These are phyloP conservation scores for Sander lucioperca DNA, from an alignment of 2,113 vertebrate species.

Conservation along the genomic window DNA sequence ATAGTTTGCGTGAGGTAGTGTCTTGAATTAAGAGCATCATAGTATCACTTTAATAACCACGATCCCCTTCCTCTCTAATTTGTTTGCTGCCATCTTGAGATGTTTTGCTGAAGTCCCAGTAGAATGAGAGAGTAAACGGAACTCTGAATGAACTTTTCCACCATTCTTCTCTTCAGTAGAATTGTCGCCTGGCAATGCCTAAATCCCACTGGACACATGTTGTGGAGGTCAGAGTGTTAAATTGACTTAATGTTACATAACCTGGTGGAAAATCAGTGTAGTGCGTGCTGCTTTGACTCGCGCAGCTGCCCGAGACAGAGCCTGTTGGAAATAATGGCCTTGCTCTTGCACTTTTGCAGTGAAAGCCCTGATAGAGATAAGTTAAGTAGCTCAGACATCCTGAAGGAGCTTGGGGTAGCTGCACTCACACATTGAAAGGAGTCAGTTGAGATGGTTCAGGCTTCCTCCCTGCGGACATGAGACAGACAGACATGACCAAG, in stretches of 20 bases:
- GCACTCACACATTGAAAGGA: neutral
- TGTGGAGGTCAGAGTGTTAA: neutral
- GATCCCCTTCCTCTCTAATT: neutral
- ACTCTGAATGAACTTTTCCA: neutral
- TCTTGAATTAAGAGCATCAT: neutral
- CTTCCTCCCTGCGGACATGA: neutral
- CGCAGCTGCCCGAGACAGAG: neutral
- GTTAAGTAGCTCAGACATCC: neutral
- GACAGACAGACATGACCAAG: neutral
- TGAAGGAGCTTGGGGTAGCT: neutral
- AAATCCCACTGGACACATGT: neutral
- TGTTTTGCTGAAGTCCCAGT: neutral
- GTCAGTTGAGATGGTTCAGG: neutral
- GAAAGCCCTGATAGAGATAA: neutral
- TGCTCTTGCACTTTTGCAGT: neutral
- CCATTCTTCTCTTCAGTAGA: neutral
- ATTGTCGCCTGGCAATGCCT: neutral
- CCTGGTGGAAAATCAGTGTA: neutral
- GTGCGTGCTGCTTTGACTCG: neutral
- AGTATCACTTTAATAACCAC: neutral
- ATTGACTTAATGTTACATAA: neutral
- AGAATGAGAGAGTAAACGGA: neutral
- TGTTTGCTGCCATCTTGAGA: neutral
- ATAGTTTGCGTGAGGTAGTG: neutral
- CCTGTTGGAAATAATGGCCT: neutral